Evolutionary conservation across 1,140 invertebrate genomes (phyloP), one percentile per base, ranked within the genome.

Genomic region (Neuroterus valhalla): DNA sequence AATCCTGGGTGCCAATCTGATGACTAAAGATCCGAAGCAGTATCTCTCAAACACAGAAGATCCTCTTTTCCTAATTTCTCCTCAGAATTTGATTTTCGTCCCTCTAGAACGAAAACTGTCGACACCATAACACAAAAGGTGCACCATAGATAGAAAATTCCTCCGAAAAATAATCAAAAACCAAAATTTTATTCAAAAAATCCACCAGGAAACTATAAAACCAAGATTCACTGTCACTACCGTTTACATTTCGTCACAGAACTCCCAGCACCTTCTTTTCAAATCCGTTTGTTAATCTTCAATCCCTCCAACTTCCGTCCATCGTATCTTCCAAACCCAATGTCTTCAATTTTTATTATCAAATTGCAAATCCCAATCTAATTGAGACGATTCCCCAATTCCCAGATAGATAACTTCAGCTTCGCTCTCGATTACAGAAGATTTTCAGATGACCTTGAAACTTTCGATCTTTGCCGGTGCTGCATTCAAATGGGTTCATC

Each of bases 231-330:
- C 55, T 15, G 55, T 62, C 55, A 62, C 55, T 62, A 12, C 55
- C 55, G 55, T 62, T 62, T 62, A 62, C 55, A 62, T 62, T 62
- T 62, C 55, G 55, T n/a, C 55, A 62, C 55, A 12, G 31, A 62
- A 62, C 55, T 62, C 21, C 21, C 10, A 55, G 26, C 19, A 19
- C 3, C 52, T 2, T 19, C 2, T 21, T 55, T 23, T 11, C 4
- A 26, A 14, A 17, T 17, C 23, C 15, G 2, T 23, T 23, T 23
- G 14, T 4, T n/a, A 55, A 62, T 38, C 14, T 62, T 62, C 15
- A 52, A 19, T 52, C 23, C 3, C 19, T 52, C 50, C 50, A 62
- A 62, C n/a, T 62, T 62, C 14, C 23, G 14, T 62, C 55, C 55
- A 62, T 62, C n/a, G 1, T 62, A 21, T 23, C 46, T 6, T n/a